Base-by-base conservation (phyloP, 2,113 vertebrate species). In the Chlamydotis undulata region DNA sequence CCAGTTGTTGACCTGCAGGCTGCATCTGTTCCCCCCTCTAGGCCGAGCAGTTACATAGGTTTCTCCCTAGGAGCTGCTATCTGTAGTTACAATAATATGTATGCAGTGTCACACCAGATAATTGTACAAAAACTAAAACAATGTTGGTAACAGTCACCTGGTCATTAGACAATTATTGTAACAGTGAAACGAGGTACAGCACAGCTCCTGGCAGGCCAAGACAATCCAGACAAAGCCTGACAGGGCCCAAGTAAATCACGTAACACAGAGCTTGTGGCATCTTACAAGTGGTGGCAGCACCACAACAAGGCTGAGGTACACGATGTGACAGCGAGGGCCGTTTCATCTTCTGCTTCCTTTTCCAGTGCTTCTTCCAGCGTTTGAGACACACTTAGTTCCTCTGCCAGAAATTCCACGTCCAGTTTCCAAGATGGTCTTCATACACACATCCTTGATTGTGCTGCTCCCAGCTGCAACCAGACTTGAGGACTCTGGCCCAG, bases 151-250 rank as follows among this genome's bases (percentile, higher is more conserved):
- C 16, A 37, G 53, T 71, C 31, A 63, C 24, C 26, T 59, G 43
- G 37, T 76, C 57, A 9, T 50, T 63, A 55, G 47, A 67, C 53
- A 88, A 28, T 15, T 60, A 39, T 15, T n/a, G 6, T 53, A 68
- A 75, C 24, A 83, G 61, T 1, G 3, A 52, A 61, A 61, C 0
- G 0, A 73, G 59, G 47, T 71, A 45, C 61, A 53, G 5, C 14
- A 14, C 35, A 35, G 43, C 49, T 91, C n/a, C 43, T 35, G 23
- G 35, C 80, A 87, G 69, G 87, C 39, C 39, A 63, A 70, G 75
- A 33, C 47, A 78, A 63, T 69, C 76, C 80, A 88, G 87, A 33
- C 63, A 83, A 59, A 89, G 25, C 14, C 35, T 75, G 29, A 21
- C 25, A 57, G 50, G 31, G 22, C 45, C 31, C 3, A 2, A 25